These are phyloP conservation scores for Henicopernis longicauda DNA, from an alignment of 2,113 vertebrate genomes.

Conservation along the genomic window DNA sequence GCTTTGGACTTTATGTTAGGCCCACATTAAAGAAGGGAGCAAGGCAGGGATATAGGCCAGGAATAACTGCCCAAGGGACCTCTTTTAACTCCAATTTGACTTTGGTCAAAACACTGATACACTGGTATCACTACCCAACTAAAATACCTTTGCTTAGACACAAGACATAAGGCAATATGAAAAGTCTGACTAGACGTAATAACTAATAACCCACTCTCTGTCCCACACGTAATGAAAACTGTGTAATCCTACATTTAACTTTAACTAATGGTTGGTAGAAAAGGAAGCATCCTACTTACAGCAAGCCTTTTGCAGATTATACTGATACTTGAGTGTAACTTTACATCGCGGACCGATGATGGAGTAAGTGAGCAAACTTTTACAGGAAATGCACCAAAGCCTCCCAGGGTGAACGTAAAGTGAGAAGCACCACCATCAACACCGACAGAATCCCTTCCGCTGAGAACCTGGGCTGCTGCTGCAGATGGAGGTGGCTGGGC, in stretches of 20 bases:
- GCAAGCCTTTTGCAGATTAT: not conserved
- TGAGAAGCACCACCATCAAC: not conserved
- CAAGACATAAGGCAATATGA: not conserved
- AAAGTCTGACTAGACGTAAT: not conserved
- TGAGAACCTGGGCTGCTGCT: not conserved
- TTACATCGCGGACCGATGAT: accelerated
- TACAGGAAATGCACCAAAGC: not conserved
- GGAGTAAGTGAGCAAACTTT: not conserved
- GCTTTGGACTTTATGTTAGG: not conserved
- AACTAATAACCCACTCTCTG: not conserved
- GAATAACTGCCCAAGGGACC: not conserved
- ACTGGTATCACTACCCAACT: not conserved
- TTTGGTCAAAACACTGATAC: not conserved
- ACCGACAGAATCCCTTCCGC: not conserved
- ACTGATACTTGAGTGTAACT: not conserved
- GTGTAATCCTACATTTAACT: not conserved
- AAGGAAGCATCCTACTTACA: not conserved
- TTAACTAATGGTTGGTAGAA: not conserved
- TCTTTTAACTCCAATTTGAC: not conserved
- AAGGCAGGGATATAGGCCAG: not conserved
- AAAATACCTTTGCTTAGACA: not conserved
- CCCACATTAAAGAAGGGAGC: not conserved
- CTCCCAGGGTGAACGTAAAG: not conserved
- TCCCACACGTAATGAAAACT: not conserved
- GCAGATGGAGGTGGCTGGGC: not conserved